These are phyloP conservation scores for Cuniculus paca DNA, from an alignment of 2,797 vertebrate species.

Conservation along the genomic window DNA sequence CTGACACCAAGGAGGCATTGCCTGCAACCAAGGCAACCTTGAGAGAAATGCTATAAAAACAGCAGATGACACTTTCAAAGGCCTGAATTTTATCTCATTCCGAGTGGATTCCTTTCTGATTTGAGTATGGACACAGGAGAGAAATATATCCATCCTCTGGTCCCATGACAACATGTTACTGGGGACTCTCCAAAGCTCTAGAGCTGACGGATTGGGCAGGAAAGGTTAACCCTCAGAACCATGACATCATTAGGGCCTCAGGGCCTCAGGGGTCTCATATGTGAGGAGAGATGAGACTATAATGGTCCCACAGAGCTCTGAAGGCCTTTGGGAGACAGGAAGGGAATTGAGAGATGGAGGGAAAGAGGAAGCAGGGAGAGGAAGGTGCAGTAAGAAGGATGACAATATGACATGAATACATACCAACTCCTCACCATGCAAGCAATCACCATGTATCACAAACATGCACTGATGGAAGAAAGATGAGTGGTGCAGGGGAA, in stretches of 20 bases:
- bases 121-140: background rate
- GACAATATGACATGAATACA: background rate
- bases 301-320: background rate
- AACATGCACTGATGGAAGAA: background rate
- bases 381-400: background rate
- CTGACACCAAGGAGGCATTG: background rate
- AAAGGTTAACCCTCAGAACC: background rate
- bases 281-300: background rate
- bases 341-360: background rate
- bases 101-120: slow-evolving; percentile 35
- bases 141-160: background rate
- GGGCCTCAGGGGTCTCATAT: background rate
- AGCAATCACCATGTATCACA: background rate
- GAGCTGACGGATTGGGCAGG: background rate
- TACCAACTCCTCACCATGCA: background rate
- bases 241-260: background rate
- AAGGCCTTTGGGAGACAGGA: background rate
- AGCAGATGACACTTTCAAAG: background rate
- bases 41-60: slow-evolving; percentile 52
- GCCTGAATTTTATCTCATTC: slow-evolving; percentile 35
- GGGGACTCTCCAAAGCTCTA: slow-evolving; percentile 21
- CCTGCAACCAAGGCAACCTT: slow-evolving; percentile 62
- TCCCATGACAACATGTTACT: background rate
- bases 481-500: background rate
- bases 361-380: background rate